A percentile compares a stretch with the other conserved stretches of the same genome.
Evolutionary conservation across 2,113 vertebrate genomes (phyloP).

Genomic region (Cervus canadensis): DNA sequence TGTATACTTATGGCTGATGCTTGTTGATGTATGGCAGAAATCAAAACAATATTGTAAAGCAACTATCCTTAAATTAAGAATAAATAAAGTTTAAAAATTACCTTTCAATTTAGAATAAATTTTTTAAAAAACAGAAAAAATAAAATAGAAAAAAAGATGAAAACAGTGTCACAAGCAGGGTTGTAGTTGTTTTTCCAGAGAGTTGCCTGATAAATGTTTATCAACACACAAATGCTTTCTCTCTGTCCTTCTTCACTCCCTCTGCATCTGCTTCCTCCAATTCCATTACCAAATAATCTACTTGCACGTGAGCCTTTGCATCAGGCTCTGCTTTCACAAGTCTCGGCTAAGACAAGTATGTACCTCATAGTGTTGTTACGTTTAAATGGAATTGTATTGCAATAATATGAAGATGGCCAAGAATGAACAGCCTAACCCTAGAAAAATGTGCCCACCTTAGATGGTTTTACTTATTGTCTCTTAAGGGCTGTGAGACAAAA

Average conservation of each 20-base stretch:
- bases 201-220: not conserved
- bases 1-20: not conserved
- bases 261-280: not conserved
- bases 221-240: not conserved
- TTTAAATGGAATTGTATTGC: not conserved
- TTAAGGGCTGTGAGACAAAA: not conserved
- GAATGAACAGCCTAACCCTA: not conserved
- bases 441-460: not conserved
- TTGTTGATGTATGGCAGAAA: not conserved
- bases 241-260: not conserved
- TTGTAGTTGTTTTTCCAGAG: not conserved
- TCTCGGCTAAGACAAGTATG: not conserved
- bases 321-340: not conserved
- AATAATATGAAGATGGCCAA: not conserved
- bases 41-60: not conserved
- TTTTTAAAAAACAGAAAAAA: not conserved
- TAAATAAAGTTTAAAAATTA: not conserved
- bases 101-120: not conserved
- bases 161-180: not conserved
- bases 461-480: not conserved
- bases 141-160: not conserved
- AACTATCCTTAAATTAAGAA: not conserved
- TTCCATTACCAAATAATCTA: not conserved
- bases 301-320: not conserved
- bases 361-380: not conserved